Evolutionary conservation across 2,888 invertebrate genomes (phyloP).

Genomic region (Phaedon cochleariae): DNA sequence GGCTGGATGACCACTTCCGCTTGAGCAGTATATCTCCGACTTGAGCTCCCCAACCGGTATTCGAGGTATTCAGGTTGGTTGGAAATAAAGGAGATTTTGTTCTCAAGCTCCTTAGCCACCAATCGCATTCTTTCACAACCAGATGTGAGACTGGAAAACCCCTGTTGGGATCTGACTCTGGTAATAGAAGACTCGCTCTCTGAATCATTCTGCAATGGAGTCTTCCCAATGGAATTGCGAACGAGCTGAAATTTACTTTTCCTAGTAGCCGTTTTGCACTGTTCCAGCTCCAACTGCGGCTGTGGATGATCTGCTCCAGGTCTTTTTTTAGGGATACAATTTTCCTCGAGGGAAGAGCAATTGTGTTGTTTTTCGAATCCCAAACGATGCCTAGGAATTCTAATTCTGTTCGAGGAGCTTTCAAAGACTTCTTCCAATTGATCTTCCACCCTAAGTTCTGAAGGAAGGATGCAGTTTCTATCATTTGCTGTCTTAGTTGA

Average conservation of each 20-base stretch:
- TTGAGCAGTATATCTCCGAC: slow-evolving; percentile 11
- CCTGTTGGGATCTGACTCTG: neutral
- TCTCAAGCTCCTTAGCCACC: slow-evolving; percentile 31
- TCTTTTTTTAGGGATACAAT: neutral
- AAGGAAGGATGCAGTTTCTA: neutral
- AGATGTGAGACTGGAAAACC: neutral
- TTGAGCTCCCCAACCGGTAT: slow-evolving; percentile 35
- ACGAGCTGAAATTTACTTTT: slow-evolving; percentile 24
- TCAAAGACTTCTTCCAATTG: slow-evolving; percentile 15
- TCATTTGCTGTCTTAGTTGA: neutral
- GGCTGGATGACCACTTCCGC: slow-evolving; percentile 15
- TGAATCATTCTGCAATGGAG: neutral
- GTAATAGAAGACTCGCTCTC: neutral
- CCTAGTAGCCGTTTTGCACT: slow-evolving; percentile 18
- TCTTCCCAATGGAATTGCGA: slow-evolving; percentile 16
- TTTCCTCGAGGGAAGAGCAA: slow-evolving; percentile 9
- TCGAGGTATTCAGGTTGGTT: slow-evolving; percentile 25
- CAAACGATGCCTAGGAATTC: slow-evolving; percentile 18
- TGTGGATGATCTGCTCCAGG: neutral
- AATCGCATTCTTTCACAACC: slow-evolving; percentile 7
- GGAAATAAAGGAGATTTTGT: slow-evolving; percentile 18
- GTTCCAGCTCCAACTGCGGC: slow-evolving; percentile 20
- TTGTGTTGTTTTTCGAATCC: neutral
- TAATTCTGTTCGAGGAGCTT: neutral
- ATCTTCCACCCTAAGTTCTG: slow-evolving; percentile 15